These are phyloP conservation scores for Hemiprocne comata DNA, from an alignment of 2,113 vertebrate genomes.

Conservation along the genomic window DNA sequence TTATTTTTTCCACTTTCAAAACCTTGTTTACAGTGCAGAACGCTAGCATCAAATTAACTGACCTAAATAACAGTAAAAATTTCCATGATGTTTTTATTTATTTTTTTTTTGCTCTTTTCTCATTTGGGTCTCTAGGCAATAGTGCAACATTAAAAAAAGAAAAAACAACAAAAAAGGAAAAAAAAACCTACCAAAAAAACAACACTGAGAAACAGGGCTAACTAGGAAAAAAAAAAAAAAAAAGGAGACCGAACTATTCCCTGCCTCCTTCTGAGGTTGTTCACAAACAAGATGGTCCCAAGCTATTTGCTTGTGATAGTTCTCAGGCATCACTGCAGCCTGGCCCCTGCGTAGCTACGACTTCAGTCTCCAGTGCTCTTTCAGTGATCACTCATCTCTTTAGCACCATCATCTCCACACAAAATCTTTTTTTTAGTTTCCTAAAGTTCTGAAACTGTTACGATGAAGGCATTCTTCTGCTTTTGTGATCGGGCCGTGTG, in stretches of 20 bases:
- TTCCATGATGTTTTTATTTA: background rate
- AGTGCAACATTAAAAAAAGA: constrained; percentile 55
- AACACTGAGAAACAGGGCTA: constrained; percentile 5
- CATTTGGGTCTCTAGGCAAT: constrained; percentile 58
- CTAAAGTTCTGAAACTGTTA: constrained; percentile 43
- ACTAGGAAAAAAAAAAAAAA: constrained; percentile 11
- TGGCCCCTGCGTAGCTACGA: background rate
- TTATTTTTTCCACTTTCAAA: constrained; percentile 29
- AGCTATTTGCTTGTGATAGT: background rate
- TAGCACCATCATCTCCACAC: constrained; percentile 21
- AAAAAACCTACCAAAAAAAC: background rate
- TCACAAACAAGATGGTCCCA: constrained; percentile 25
- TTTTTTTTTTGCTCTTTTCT: constrained; percentile 49
- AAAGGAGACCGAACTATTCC: constrained; percentile 43
- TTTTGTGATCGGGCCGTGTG: constrained; percentile 9
- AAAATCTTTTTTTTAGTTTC: background rate
- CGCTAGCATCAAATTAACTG: constrained; percentile 30
- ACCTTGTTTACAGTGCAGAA: constrained; percentile 44
- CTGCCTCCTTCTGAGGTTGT: constrained; percentile 43
- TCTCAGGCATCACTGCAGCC: background rate
- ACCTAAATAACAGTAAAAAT: constrained; percentile 42
- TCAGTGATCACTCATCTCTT: background rate
- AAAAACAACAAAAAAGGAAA: background rate
- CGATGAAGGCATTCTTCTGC: constrained; percentile 34
- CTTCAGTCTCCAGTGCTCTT: constrained; percentile 4